These are phyloP conservation scores for Sitodiplosis mosellana DNA, from an alignment of 1,140 invertebrate genomes.

Conservation along the genomic window DNA sequence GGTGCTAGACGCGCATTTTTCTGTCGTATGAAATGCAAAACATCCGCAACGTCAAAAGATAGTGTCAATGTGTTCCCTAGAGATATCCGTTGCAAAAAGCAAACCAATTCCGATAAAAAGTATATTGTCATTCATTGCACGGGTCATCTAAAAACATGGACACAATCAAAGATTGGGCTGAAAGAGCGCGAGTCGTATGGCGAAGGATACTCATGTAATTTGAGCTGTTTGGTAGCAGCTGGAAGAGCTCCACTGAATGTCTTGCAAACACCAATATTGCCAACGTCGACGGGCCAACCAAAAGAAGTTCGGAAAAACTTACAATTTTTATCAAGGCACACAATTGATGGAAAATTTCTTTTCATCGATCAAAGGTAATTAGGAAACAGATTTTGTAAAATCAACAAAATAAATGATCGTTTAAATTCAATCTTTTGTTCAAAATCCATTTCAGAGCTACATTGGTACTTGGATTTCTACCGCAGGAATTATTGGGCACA, in stretches of 20 bases:
- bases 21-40: constrained; percentile 78
- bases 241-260: constrained; percentile 47
- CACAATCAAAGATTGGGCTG: constrained; percentile 51
- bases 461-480: constrained; percentile 71
- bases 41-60: constrained; percentile 42
- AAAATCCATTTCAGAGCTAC: constrained; percentile 46
- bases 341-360: constrained; percentile 86
- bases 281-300: constrained; percentile 17
- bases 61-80: constrained; percentile 33
- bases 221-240: constrained; percentile 72
- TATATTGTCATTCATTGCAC: constrained; percentile 73
- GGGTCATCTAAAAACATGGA: constrained; percentile 85
- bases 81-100: constrained; percentile 43
- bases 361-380: constrained; percentile 87
- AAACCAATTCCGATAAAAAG: constrained; percentile 42
- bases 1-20: constrained; percentile 82
- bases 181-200: constrained; percentile 43
- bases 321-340: constrained; percentile 70
- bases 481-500: constrained; percentile 80
- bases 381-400: no score
- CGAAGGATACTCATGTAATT: constrained; percentile 53
- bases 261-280: constrained; percentile 7
- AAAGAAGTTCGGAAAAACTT: constrained; percentile 26
- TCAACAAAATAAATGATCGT: no score
- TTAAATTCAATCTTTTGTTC: constrained; percentile 1